These are phyloP conservation scores for Nomada fucata DNA, from an alignment of 2,888 invertebrate species.

Conservation along the genomic window DNA sequence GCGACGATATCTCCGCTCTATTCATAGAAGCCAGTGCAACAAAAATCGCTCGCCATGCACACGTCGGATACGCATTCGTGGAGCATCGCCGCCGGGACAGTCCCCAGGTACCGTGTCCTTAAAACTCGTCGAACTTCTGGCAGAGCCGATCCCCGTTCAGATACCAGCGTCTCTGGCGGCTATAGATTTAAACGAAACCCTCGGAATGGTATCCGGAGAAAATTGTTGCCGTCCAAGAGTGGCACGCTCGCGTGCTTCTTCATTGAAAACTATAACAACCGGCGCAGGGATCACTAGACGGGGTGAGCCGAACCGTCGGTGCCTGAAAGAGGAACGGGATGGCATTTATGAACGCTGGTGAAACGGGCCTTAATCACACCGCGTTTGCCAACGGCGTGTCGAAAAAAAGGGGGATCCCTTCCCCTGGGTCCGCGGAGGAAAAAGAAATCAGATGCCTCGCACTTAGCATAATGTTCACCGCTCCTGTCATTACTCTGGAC, in stretches of 20 bases:
- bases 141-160: conserved; percentile 4
- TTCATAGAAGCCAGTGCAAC: neutral
- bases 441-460: conserved; percentile 60
- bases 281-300: neutral
- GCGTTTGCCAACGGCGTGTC: conserved; percentile 25
- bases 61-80: neutral
- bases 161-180: conserved; percentile 47
- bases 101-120: conserved; percentile 3
- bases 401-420: conserved; percentile 19
- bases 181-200: conserved; percentile 39
- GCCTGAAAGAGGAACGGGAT: neutral
- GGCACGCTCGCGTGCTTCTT: conserved; percentile 66
- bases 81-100: conserved; percentile 2
- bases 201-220: conserved; percentile 29
- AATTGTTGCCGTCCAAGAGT: conserved; percentile 41
- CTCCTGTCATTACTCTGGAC: conserved; percentile 74
- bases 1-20: neutral
- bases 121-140: conserved; percentile 13
- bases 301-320: conserved; percentile 19
- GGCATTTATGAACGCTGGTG: conserved; percentile 55
- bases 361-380: conserved; percentile 61
- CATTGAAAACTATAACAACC: conserved; percentile 66
- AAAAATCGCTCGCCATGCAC: neutral
- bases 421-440: conserved; percentile 32
- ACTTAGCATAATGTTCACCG: conserved; percentile 75